phyloP scores from a whole-genome alignment of 2,113 vertebrate genomes.

The Anoplopoma fimbria region DNA sequence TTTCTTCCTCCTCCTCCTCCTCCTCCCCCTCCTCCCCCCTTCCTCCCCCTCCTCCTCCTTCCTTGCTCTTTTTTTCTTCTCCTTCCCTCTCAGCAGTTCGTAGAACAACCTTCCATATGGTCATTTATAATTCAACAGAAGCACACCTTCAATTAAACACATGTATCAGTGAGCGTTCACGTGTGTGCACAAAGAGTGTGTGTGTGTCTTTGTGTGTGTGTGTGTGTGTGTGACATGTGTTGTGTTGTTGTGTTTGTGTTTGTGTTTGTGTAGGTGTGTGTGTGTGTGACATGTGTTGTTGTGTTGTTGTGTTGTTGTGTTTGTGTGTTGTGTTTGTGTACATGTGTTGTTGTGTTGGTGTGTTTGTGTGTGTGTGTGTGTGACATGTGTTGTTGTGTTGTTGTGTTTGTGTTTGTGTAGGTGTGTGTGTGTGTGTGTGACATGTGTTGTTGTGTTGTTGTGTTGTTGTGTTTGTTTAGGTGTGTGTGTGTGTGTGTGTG shows the following conservation, averaged over 20 bases:
- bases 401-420: no score
- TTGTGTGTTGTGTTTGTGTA: background rate
- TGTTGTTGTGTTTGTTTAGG: no score
- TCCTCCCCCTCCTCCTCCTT: background rate
- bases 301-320: no score
- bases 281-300: no score
- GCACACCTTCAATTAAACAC: conserved; percentile 74
- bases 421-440: background rate
- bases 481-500: background rate
- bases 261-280: background rate
- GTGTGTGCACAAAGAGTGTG: conserved; percentile 47
- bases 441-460: no score
- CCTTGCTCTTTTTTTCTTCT: conserved; percentile 6
- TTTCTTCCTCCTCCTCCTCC: conserved; percentile 41
- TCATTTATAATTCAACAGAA: conserved; percentile 82
- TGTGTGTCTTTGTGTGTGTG: background rate
- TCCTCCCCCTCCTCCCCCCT: background rate
- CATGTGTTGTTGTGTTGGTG: background rate
- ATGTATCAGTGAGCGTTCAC: conserved; percentile 73
- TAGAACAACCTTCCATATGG: conserved; percentile 77
- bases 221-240: conserved; percentile 8
- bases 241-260: no score
- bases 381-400: conserved; percentile 1
- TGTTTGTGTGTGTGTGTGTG: conserved; percentile 1
- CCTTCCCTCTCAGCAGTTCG: conserved; percentile 38